A percentile compares a stretch with the other conserved stretches of the same genome.
These are phyloP conservation scores for Garrulus glandarius DNA, from an alignment of 2,797 vertebrate species.

Conservation along the genomic window DNA sequence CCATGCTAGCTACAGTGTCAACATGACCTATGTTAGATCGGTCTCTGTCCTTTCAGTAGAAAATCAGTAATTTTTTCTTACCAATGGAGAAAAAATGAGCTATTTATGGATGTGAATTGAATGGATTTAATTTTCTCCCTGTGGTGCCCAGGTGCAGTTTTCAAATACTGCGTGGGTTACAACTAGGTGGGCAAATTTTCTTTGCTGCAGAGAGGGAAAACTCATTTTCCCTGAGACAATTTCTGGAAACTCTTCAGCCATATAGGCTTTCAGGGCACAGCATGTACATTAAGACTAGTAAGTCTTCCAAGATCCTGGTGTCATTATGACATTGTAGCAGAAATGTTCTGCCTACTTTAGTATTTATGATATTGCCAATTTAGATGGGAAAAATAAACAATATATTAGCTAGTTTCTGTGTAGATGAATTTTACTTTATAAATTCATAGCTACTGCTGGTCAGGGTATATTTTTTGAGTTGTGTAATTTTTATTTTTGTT, in stretches of 20 bases:
- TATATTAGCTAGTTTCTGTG: background rate
- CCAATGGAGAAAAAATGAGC: background rate
- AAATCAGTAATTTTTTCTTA: background rate
- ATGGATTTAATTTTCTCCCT: background rate
- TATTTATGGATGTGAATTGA: background rate
- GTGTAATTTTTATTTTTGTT: background rate
- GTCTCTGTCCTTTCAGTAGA: background rate
- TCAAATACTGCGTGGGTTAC: background rate
- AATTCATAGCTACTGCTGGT: background rate
- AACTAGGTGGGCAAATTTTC: background rate
- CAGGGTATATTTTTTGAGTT: background rate
- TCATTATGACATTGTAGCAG: background rate
- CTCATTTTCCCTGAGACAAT: background rate
- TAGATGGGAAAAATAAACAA: background rate
- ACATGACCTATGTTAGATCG: background rate
- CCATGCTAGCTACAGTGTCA: background rate
- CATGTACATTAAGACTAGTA: background rate
- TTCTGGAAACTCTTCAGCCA: accelerated
- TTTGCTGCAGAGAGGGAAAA: background rate
- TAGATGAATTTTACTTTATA: background rate
- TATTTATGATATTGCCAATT: background rate
- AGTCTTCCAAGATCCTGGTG: background rate
- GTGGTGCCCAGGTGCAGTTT: background rate
- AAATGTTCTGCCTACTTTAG: background rate
- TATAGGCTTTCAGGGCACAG: background rate